phyloP scores from a whole-genome alignment of 1,140 invertebrate species.

The Leptonema lineaticorne region DNA sequence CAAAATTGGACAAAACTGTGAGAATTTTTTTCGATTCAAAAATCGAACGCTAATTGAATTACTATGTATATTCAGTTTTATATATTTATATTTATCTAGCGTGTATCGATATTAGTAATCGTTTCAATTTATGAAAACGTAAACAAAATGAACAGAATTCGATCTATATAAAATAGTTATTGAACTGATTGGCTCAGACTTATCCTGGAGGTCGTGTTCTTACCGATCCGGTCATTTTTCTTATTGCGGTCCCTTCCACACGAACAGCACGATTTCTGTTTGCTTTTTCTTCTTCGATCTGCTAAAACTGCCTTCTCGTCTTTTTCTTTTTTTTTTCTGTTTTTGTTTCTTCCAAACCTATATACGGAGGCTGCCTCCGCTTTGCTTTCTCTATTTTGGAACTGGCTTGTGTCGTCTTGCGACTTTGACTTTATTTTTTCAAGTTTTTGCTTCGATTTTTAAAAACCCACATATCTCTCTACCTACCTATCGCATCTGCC shows the following conservation, averaged over 20 bases:
- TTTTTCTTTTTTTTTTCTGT: background rate
- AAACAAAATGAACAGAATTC: conserved; percentile 10
- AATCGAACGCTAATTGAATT: no score
- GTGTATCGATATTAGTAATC: no score
- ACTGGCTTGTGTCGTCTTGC: no score
- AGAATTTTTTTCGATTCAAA: no score
- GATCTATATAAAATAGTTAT: conserved; percentile 24
- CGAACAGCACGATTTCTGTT: conserved; percentile 33
- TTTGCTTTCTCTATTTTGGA: background rate
- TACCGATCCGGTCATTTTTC: conserved; percentile 30
- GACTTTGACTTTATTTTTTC: no score
- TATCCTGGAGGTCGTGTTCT: conserved; percentile 21
- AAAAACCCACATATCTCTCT: no score
- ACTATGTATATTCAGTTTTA: no score
- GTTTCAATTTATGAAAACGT: no score
- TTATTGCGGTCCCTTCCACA: conserved; percentile 32
- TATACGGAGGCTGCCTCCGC: background rate
- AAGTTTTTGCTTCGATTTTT: no score
- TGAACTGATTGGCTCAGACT: conserved; percentile 17
- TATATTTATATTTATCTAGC: no score
- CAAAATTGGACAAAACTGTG: no score
- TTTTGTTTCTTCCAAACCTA: background rate
- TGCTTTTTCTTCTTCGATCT: conserved; percentile 30
- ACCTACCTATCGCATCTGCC: no score
- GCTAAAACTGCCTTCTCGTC: conserved; percentile 14